Evolutionary conservation across 2,888 invertebrate genomes (phyloP), one percentile per base, ranked within the genome.

Genomic region (Odontocolon sp.): DNA sequence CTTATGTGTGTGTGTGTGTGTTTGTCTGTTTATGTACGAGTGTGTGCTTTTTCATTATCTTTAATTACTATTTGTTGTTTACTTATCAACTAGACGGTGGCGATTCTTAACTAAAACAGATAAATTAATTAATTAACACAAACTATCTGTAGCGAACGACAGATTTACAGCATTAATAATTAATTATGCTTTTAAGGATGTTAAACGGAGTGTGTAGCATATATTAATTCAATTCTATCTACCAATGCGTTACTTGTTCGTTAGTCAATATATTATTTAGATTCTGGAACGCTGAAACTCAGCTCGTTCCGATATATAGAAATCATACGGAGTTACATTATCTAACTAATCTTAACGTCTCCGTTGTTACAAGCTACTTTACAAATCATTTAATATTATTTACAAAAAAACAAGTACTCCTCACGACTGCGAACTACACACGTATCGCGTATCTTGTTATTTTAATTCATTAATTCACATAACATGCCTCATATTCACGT

Each of bases 361-460:
- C 40, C 50, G 57, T 68, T 72, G 40, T 77, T 72, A 77, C 40
- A 63, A 38, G 61, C 81, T 82, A 84, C 81, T 81, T 80, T 84
- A 84, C 84, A 86, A 81, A 81, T 82, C 68, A 70, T 78, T 84
- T 83, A 78, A 83, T 83, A 81, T 85, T 85, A 85, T 85, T 80
- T 85, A 85, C 85, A 85, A 77, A 61, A 76, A 47, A 33, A 47
- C 57, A 69, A 77, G 77, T 77, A 69, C 73, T 61, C 68, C 77
- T 66, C 75, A 80, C 80, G 80, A 47, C 69, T 33, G 47, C 73
- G 54, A 79, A 69, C 33, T 70, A 66, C 33, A 72, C 66, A 47
- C 76, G 42, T 14, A 18, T 8, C 14, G 47, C 56, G 33, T 23
- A 57, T 21, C 21, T n/a, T 52, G 16, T 63, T 72, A 14, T 36